Evolutionary conservation across 2,888 invertebrate genomes (phyloP), one percentile per base, ranked within the genome.

Genomic region (Drosophila peninsularis): DNA sequence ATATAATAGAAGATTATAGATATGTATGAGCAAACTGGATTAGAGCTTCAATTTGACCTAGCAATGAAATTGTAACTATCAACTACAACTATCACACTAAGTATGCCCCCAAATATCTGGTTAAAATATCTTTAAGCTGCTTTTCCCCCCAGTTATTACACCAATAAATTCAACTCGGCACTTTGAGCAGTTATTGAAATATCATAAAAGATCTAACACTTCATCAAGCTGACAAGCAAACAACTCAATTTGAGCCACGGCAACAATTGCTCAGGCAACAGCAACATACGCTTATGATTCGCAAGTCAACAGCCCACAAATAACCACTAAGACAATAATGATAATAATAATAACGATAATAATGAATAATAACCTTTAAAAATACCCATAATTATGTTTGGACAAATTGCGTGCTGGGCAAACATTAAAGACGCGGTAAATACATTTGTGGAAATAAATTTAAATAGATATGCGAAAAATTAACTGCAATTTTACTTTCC

Each of bases 401-500:
- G 52, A 67, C 58, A 64, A 75, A 84, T 87, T 65, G 88, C 84
- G 85, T 84, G 84, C 24, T 61, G 49, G 34, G 32, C 45, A 34
- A 62, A 62, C 82, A 79, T 86, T 63, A 81, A 69, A 69, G 30
- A 37, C 55, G 32, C 65, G 49, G 41, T 50, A 54, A 52, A 63
- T 53, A 71, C 70, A 83, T 83, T 80, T 84, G 66, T 72, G 50
- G 44, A 87, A 77, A 82, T 82, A 87, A 70, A 87, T 83, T 82
- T 79, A 79, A 87, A 87, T 84, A 73, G 45, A 62, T 62, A 57
- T 24, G 21, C 57, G 10, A 30, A 79, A 73, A 75, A 61, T 64
- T 57, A 64, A 73, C 68, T 82, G 88, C 85, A 80, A 80, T 76
- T 85, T 84, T 71, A 76, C 84, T 84, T 84, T 84, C 88, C 80